Evolutionary conservation across 2,888 invertebrate species (phyloP), one percentile per base, ranked within the genome.

Genomic region (Hemithea aestivaria): DNA sequence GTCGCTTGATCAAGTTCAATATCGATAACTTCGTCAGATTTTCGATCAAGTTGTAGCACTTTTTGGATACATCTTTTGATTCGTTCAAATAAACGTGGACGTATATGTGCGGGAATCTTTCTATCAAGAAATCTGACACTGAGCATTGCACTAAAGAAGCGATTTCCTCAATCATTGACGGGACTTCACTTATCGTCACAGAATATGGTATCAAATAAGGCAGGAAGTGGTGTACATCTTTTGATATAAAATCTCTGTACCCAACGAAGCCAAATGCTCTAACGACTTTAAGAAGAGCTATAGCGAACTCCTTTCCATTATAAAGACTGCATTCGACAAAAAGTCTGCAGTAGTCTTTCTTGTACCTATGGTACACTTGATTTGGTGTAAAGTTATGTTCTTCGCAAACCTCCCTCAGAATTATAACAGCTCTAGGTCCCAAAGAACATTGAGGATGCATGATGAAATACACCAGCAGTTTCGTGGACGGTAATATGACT

Each of bases 31-130:
- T 87, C 0, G 93, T 91, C 34, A 90, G 77, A 43, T 69, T 84
- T 45, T 91, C 90, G 25, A 94, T 88, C 35, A 91, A 84, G 31
- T 82, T 76, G 48, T 91, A 89, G 59, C 92, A 92, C 48, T 89
- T 87, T 26, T 89, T 88, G 6, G 89, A 88, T 7, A 90, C 76
- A 10, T 89, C 88, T 1, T 87, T 81, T 0, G 83, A 64, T 66
- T 92, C 91, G 22, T 90, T 90, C 35, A 94, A 76, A 62, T 91
- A 91, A 1, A 92, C 80, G 48, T 94, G 89, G 1, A 93, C 89
- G 51, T 93, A 94, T 31, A 93, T 91, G 30, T 91, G 90, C 31
- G 93, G 89, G 59, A 93, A 93, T 38, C 92, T 90, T 36, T 89
- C 89, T 1, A 88, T 83, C 7, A 94, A 75, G 51, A 93, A 88